These are phyloP conservation scores for Nymphalis c-album DNA, from an alignment of 2,888 invertebrate species.

Conservation along the genomic window DNA sequence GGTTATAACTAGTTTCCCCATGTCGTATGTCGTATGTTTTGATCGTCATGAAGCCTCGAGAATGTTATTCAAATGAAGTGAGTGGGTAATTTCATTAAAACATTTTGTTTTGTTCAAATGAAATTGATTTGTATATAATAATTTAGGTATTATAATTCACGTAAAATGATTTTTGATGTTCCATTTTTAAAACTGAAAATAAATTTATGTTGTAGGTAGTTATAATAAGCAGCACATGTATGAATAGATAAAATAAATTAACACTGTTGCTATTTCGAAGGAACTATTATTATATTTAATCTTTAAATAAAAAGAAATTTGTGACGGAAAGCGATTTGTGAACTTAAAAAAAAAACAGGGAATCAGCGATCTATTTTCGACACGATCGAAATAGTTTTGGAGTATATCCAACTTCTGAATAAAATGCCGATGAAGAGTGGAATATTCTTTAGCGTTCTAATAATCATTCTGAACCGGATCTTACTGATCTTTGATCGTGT, in stretches of 20 bases:
- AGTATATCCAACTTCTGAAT: constrained; percentile 44
- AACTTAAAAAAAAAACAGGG: constrained; percentile 29
- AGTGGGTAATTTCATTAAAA: not conserved
- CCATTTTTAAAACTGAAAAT: too few species aligned
- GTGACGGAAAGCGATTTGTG: constrained; percentile 10
- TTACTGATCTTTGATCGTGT: not conserved
- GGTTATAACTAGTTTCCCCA: constrained; percentile 8
- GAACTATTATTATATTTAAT: constrained; percentile 18
- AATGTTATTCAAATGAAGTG: constrained; percentile 1
- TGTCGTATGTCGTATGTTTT: not conserved
- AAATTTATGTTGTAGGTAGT: too few species aligned
- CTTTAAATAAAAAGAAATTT: constrained; percentile 20
- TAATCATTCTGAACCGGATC: constrained; percentile 1
- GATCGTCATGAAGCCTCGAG: constrained; percentile 2
- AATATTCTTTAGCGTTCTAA: not conserved
- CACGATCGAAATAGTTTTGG: constrained; percentile 53
- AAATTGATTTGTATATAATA: too few species aligned
- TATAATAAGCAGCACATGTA: too few species aligned
- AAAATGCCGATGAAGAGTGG: not conserved
- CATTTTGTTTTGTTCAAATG: not conserved
- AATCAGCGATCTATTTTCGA: constrained; percentile 48
- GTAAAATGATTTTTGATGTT: too few species aligned
- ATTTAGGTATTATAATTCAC: too few species aligned
- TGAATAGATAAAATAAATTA: not conserved
- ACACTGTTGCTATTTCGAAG: not conserved